Evolutionary conservation across 2,113 vertebrate species (phyloP), one percentile per base, ranked within the genome.

Genomic region (Abramis brama): DNA sequence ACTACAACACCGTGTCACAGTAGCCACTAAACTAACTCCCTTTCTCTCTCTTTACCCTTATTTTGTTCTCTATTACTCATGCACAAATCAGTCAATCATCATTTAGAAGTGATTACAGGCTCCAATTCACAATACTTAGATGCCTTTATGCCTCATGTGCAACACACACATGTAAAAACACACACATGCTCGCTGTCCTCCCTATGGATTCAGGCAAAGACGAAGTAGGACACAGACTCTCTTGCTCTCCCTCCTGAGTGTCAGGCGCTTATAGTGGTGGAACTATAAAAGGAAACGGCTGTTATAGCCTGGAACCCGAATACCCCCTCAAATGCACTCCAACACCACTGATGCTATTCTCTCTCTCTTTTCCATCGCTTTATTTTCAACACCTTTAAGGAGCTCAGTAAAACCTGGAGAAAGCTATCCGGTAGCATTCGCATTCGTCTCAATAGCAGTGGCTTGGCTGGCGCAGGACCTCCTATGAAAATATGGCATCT

Each of bases 221-320:
- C 70, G 75, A 91, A 94, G 88, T 95, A 94, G 94, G 93, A 89
- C 94, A 92, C 84, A 73, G 90, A 89, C 92, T 92, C 91, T 93
- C 93, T 90, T 73, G 39, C 89, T 87, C 85, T 91, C 87, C 86
- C 91, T 92, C 87, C 85, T 88, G 93, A 91, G 90, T 86, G 86
- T 85, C 88, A 85, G 87, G 82, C 70, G 64, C 89, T 91, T 93
- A 91, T 92, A 94, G 90, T 91, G 89, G 85, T 83, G 85, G 85
- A 82, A 81, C 94, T 95, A 95, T 91, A 94, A 94, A 93, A 94
- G 93, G 94, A 94, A 93, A 90, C 62, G 89, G 92, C 93, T 89
- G 91, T 86, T 90, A 90, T 73, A 93, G 91, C 89, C 87, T 83
- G 88, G 86, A 90, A 89, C 90, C 90, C 66, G 81, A 92, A 91